A percentile compares a stretch with the other conserved stretches of the same genome.
phyloP scores from a whole-genome alignment of 2,113 vertebrate genomes.

The Tretioscincus oriximinensis region DNA sequence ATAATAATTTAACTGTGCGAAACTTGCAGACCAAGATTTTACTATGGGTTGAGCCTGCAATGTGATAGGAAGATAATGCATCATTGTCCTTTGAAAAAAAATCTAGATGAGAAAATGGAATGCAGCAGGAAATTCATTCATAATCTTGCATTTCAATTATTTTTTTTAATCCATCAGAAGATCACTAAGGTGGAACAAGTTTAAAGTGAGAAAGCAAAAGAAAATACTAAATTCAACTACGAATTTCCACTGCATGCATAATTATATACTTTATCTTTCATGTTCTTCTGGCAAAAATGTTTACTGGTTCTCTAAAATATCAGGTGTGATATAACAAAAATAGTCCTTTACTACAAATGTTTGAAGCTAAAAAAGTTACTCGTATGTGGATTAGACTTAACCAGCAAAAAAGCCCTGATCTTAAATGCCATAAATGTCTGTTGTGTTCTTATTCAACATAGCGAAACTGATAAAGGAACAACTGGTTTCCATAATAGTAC shows the following conservation, averaged over 20 bases:
- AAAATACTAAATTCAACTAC: slow-evolving; percentile 4
- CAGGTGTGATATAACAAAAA: no score
- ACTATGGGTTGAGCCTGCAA: slow-evolving; percentile 41
- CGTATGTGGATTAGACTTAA: no score
- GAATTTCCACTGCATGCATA: not conserved
- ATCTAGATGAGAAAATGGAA: slow-evolving; percentile 34
- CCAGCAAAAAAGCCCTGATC: no score
- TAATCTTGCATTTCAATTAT: not conserved
- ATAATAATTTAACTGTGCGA: slow-evolving; percentile 54
- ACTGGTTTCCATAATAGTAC: no score
- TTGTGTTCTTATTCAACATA: no score
- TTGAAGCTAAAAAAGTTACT: no score
- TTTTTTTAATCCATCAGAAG: not conserved
- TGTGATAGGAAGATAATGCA: slow-evolving; percentile 41
- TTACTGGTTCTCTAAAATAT: no score
- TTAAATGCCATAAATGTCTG: no score
- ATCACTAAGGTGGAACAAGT: not conserved
- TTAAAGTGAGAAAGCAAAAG: not conserved
- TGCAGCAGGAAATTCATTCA: slow-evolving; percentile 44
- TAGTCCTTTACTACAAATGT: no score
- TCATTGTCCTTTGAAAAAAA: slow-evolving; percentile 19
- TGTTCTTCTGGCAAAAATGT: no score
- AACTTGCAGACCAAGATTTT: slow-evolving; percentile 54
- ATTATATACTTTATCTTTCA: no score
- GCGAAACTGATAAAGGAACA: no score